phyloP scores from a whole-genome alignment of 2,797 vertebrate species.

The Xiphophorus birchmanni region DNA sequence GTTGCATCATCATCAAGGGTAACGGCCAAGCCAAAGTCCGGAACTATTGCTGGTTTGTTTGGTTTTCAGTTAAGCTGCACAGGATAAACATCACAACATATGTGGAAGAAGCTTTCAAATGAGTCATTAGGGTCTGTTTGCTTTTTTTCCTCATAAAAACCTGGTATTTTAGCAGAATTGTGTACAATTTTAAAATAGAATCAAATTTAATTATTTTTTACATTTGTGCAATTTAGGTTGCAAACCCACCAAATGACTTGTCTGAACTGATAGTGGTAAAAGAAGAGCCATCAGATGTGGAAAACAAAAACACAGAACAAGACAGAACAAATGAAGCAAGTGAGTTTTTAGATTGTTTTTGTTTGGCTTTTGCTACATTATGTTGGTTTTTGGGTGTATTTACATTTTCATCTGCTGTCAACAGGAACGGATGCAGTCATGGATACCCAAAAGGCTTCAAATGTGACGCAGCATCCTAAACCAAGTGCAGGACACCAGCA shows the following conservation, averaged over 20 bases:
- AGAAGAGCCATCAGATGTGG: conserved; percentile 69
- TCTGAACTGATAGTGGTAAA: conserved; percentile 69
- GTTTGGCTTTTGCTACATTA: neutral
- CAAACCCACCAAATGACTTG: conserved; percentile 49
- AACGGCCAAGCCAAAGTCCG: neutral
- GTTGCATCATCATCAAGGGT: neutral
- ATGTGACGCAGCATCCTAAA: conserved; percentile 44
- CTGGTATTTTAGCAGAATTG: neutral
- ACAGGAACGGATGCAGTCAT: conserved; percentile 54
- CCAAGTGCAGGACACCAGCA: conserved; percentile 40
- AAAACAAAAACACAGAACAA: conserved; percentile 38
- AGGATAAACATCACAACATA: neutral
- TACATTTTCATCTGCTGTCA: conserved; percentile 23
- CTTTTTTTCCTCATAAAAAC: neutral
- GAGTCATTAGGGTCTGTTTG: neutral
- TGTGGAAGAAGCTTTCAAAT: neutral
- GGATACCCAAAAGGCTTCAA: conserved; percentile 41
- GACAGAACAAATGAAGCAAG: conserved; percentile 45
- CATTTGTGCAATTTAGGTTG: conserved; percentile 30
- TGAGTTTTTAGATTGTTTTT: conserved; percentile 48
- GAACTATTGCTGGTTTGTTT: neutral
- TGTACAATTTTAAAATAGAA: neutral
- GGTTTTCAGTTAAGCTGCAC: neutral
- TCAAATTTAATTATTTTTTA: neutral
- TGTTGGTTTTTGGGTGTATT: neutral